Evolutionary conservation across 2,888 invertebrate genomes (phyloP).

Genomic region (Craniophora ligustri): DNA sequence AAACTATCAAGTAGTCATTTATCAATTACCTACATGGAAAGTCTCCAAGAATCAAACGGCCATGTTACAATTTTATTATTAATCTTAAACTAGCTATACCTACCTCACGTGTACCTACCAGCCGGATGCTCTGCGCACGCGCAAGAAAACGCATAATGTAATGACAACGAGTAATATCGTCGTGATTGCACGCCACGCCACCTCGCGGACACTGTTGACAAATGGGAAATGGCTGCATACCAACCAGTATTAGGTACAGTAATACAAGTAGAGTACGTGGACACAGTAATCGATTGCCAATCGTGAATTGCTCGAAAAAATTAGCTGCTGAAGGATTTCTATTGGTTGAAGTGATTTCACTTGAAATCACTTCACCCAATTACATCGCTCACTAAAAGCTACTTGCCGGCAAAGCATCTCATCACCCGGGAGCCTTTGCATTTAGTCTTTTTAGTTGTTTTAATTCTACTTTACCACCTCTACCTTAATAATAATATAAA

Average conservation of each 20-base stretch:
- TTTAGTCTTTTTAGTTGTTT: too few relatives aligned
- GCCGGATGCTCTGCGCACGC: conserved; percentile 30
- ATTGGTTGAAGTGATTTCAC: too few relatives aligned
- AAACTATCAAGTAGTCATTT: too few relatives aligned
- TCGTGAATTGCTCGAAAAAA: too few relatives aligned
- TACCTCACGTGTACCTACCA: conserved; percentile 5
- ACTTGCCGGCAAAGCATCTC: too few relatives aligned
- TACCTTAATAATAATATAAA: too few relatives aligned
- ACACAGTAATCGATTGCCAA: neutral
- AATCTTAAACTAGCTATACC: neutral
- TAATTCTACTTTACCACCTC: too few relatives aligned
- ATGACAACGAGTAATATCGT: conserved; percentile 13
- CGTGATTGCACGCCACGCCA: conserved; percentile 30
- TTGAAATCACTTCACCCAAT: too few relatives aligned
- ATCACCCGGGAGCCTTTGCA: too few relatives aligned
- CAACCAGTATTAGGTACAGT: conserved; percentile 1
- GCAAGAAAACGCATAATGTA: conserved; percentile 42
- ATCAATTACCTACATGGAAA: too few relatives aligned
- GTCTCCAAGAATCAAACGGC: neutral
- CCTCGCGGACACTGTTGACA: conserved; percentile 36
- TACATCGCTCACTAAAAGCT: too few relatives aligned
- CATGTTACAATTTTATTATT: neutral
- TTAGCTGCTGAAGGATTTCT: too few relatives aligned
- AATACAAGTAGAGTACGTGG: conserved; percentile 8
- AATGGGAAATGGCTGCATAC: conserved; percentile 33